A percentile compares a stretch with the other conserved stretches of the same genome.
Evolutionary conservation across 2,113 vertebrate genomes (phyloP).

Genomic region (Equus przewalskii): DNA sequence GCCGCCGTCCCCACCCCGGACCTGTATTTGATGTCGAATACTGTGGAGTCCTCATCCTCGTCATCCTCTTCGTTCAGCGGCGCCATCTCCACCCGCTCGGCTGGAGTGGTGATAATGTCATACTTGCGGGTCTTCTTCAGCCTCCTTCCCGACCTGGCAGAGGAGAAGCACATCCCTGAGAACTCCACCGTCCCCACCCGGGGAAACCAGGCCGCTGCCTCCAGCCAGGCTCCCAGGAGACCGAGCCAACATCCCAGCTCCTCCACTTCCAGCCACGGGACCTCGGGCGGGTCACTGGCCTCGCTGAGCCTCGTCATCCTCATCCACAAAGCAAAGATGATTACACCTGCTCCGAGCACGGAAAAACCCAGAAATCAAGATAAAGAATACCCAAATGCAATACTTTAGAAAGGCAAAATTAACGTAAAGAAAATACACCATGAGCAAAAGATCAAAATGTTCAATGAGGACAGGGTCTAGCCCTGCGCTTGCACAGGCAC

Average conservation of each 20-base stretch:
- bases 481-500: rapidly evolving
- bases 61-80: constrained; percentile 97
- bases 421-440: background rate
- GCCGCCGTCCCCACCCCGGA: constrained; percentile 60
- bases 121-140: constrained; percentile 97
- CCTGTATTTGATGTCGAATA: constrained; percentile 99
- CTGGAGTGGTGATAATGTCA: constrained; percentile 97
- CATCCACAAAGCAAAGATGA: background rate
- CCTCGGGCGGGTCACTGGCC: background rate
- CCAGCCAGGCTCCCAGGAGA: background rate
- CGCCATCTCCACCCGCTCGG: constrained; percentile 97
- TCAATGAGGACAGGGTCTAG: background rate
- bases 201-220: rapidly evolving
- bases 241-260: background rate
- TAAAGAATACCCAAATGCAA: no score
- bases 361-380: background rate
- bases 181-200: rapidly evolving
- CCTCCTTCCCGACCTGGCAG: constrained; percentile 92
- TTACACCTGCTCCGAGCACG: background rate
- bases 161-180: background rate
- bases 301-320: rapidly evolving
- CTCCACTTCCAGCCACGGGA: background rate
- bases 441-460: background rate
- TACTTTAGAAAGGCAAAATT: background rate
- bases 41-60: constrained; percentile 94